Base-by-base conservation (phyloP, 1,140 invertebrate genomes). In the Microplitis demolitor region DNA sequence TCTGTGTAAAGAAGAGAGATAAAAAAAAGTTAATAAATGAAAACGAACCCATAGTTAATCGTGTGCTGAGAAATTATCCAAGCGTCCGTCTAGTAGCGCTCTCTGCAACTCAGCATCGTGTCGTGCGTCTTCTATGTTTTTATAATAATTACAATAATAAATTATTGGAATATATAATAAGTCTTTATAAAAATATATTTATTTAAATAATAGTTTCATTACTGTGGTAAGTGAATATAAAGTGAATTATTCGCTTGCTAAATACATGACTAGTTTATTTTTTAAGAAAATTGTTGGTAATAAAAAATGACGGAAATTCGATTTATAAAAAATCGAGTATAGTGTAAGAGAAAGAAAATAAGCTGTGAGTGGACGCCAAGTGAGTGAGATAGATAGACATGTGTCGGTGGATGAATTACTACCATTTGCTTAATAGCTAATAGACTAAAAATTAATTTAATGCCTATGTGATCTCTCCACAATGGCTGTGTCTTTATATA, bases 371-470 rank as follows among this genome's bases (percentile, higher is more conserved):
- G 50, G 51, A 67, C 63, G 53, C 53, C 58, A 50, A 24, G 16
- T 35, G 50, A 68, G 33, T 56, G 69, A 75, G 60, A 76, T 35
- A 33, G 72, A 60, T 24, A 72, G 77, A 82, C 77, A 83, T 83
- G 82, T 80, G 78, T 83, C 78, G 80, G 77, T 78, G 79, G 78
- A 79, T 83, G 79, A 83, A 84, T 80, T 80, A 82, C 80, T 79
- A 82, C 79, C 82, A 84, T 82, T 83, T 84, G 77, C 82, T 83
- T 79, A 82, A 83, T 76, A 82, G 78, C 75, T 83, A 79, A 81
- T 82, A 80, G 79, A 79, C 79, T 81, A 76, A 79, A 80, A 84
- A 83, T 83, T 81, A 79, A 78, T 83, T 83, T 77, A 82, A 83
- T 85, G 83, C 78, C 79, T 81, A 78, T 83, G 78, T 83, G 78